Percentiles rank a stretch among this genome's conserved stretches.
phyloP scores from a whole-genome alignment of 2,797 vertebrate genomes.

The Cephalopachus bancanus region DNA sequence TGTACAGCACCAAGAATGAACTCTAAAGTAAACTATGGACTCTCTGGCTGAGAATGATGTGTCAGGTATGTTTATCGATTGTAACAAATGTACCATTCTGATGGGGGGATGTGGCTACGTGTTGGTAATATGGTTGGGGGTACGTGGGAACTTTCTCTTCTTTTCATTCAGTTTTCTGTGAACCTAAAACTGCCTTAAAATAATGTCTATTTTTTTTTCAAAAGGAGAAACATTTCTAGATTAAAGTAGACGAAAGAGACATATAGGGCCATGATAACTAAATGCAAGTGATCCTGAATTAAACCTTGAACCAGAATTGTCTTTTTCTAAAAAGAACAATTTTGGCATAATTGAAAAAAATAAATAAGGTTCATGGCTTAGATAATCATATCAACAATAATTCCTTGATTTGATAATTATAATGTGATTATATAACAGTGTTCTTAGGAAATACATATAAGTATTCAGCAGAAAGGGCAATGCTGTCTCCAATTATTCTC shows the following conservation, averaged over 20 bases:
- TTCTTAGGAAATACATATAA: background rate
- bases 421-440: background rate
- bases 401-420: background rate
- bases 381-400: background rate
- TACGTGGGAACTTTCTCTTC: too few relatives aligned
- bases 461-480: background rate
- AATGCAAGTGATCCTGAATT: background rate
- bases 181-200: background rate
- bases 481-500: background rate
- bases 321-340: background rate
- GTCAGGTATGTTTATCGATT: accelerated
- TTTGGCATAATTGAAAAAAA: background rate
- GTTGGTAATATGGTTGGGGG: too few relatives aligned
- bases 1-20: background rate
- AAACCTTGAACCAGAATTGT: background rate
- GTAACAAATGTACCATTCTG: background rate
- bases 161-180: background rate
- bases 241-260: background rate
- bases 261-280: background rate
- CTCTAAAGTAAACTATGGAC: background rate
- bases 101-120: background rate
- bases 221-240: background rate
- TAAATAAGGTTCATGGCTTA: background rate
- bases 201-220: background rate
- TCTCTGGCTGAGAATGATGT: background rate